Percentiles rank a stretch among this genome's conserved stretches.
Conservation (phyloP, 2,797 vertebrate species). For the Molossus alvarezi region DNA sequence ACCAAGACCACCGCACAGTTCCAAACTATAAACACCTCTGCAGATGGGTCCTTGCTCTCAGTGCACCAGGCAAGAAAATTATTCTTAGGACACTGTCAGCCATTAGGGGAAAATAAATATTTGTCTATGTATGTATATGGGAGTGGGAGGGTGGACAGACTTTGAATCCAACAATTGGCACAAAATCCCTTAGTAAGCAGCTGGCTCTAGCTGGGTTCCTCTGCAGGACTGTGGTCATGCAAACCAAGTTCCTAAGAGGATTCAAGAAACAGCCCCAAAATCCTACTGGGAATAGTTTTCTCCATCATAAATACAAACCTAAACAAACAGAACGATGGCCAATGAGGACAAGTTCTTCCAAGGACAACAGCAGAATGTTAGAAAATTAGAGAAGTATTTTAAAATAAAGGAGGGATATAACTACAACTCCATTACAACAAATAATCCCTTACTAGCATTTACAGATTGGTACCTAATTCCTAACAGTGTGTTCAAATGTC, state of each 20-base stretch:
- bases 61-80: slow-evolving; percentile 86
- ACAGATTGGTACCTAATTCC: not conserved
- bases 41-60: slow-evolving; percentile 86
- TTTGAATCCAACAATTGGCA: slow-evolving; percentile 87
- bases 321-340: not conserved
- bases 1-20: slow-evolving; percentile 77
- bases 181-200: slow-evolving; percentile 84
- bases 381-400: slow-evolving; percentile 38
- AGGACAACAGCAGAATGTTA: not conserved
- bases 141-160: not conserved
- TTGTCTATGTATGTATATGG: slow-evolving; percentile 83
- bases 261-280: not conserved
- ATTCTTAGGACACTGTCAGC: slow-evolving; percentile 89
- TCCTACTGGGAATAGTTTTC: slow-evolving; percentile 17
- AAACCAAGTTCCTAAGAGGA: slow-evolving; percentile 78
- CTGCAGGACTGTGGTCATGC: slow-evolving; percentile 84
- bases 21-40: slow-evolving; percentile 86
- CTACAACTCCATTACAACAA: slow-evolving; percentile 46
- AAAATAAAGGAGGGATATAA: not conserved
- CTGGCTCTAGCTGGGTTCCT: slow-evolving; percentile 86
- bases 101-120: slow-evolving; percentile 86
- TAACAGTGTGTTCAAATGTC: slow-evolving; percentile 63
- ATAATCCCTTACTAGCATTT: slow-evolving; percentile 52
- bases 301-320: slow-evolving; percentile 44
- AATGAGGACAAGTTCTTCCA: not conserved